A percentile compares a stretch with the other conserved stretches of the same genome.
phyloP scores from a whole-genome alignment of 1,140 invertebrate species.

The Melitaea cinxia region DNA sequence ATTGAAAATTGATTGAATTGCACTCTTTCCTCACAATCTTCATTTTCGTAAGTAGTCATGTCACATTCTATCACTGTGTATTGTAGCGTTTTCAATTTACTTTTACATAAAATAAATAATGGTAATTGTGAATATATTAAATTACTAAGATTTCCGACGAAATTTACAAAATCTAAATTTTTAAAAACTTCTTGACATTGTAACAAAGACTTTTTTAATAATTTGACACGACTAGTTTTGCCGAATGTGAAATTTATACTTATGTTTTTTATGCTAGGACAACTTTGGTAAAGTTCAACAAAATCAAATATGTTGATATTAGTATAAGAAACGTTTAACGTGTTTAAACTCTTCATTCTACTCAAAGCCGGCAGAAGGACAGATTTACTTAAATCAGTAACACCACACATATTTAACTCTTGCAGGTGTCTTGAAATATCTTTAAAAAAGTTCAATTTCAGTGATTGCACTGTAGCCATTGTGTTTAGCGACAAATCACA shows the following conservation, averaged over 20 bases:
- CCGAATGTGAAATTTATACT: conserved; percentile 51
- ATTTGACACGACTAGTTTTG: conserved; percentile 8
- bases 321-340: conserved; percentile 60
- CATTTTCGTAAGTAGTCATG: conserved; percentile 24
- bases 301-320: conserved; percentile 54
- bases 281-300: conserved; percentile 47
- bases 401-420: conserved; percentile 52
- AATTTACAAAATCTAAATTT: conserved; percentile 57
- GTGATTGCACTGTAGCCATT: conserved; percentile 43
- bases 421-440: conserved; percentile 47
- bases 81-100: conserved; percentile 43
- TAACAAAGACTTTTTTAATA: conserved; percentile 23
- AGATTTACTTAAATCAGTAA: conserved; percentile 48
- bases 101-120: conserved; percentile 41
- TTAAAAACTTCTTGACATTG: conserved; percentile 51
- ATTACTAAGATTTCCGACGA: conserved; percentile 48
- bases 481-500: conserved; percentile 47
- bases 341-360: conserved; percentile 50
- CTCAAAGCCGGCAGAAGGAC: conserved; percentile 43
- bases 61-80: conserved; percentile 40
- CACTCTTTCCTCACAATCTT: conserved; percentile 16
- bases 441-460: conserved; percentile 51
- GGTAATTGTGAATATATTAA: conserved; percentile 45
- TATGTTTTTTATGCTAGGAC: conserved; percentile 56
- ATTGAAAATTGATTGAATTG: conserved; percentile 41